Evolutionary conservation across 2,113 vertebrate genomes (phyloP), one percentile per base, ranked within the genome.

Genomic region (Brevimyrus niger): DNA sequence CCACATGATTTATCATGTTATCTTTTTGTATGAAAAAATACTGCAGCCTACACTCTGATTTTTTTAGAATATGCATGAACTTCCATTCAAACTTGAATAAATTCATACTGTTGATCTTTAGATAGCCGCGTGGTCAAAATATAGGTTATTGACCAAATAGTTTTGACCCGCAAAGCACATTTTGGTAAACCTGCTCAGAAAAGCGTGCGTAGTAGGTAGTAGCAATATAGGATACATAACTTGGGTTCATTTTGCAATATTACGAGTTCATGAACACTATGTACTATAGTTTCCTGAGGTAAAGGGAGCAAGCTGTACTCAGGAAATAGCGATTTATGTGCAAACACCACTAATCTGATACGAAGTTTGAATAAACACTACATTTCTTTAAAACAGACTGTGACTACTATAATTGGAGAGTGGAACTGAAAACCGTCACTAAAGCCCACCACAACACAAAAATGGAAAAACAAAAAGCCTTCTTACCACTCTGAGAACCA

Each of bases 401-500:
- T 17, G 31, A 76, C 13, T 76, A 7, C 73, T 19, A 11, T 42
- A 80, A 80, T 2, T 4, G 31, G 35, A 38, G 11, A 38, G 5
- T 42, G 17, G 19, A 80, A 38, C 15, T 42, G 15, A 80, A 35
- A 80, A 42, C 42, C 3, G 15, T 19, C 35, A 38, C 13, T 7
- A 19, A 80, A 8, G 31, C 65, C 27, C 65, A 9, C 3, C 65
- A 84, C 46, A 1, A 10, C 9, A 8, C 73, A 47, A 86, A 47
- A 47, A 11, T 15, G 46, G 17, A 61, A 61, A 61, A 61, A 48
- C 0, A 44, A 83, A 83, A 83, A 19, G 15, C 3, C 19, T 55
- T n/a, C 73, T 89, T 80, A 89, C 88, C 87, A n/a, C 65, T 21
- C 42, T 76, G 47, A 80, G 61, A 35, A 88, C 46, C 44, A 50